phyloP scores from a whole-genome alignment of 2,113 vertebrate genomes.

The Anarhynchus alexandrinus region DNA sequence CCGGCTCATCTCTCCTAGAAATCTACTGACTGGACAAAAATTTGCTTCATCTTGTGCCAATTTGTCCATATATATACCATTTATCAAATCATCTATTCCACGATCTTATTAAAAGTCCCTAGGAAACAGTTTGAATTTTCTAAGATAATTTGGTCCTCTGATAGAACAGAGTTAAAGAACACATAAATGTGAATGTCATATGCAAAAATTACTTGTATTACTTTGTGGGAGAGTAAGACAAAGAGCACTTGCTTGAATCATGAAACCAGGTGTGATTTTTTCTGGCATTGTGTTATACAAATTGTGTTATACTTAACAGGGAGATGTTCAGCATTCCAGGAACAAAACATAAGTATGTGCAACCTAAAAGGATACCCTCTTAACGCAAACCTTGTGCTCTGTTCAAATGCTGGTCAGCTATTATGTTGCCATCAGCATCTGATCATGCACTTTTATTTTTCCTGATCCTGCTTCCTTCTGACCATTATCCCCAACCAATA shows the following conservation, averaged over 20 bases:
- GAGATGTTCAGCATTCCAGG: not conserved
- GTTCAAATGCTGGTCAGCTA: not conserved
- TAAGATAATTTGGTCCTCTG: not conserved
- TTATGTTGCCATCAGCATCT: not conserved
- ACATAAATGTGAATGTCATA: not conserved
- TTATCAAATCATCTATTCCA: not conserved
- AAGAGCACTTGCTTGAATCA: not conserved
- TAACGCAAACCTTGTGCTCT: not conserved
- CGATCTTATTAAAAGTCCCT: not conserved
- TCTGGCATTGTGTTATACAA: not conserved
- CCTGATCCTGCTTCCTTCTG: not conserved
- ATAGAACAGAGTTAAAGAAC: not conserved
- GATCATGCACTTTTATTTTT: not conserved
- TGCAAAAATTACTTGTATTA: not conserved
- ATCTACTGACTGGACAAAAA: not conserved
- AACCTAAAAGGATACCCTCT: not conserved
- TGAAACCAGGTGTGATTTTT: not conserved
- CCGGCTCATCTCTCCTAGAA: not conserved
- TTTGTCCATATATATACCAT: not conserved
- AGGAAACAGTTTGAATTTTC: not conserved
- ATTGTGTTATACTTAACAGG: not conserved
- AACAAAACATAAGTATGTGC: not conserved
- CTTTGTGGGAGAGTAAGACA: not conserved
- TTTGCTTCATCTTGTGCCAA: not conserved
- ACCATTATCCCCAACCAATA: not conserved